Conservation (phyloP, 1,140 invertebrate genomes). For the Papilio machaon region DNA sequence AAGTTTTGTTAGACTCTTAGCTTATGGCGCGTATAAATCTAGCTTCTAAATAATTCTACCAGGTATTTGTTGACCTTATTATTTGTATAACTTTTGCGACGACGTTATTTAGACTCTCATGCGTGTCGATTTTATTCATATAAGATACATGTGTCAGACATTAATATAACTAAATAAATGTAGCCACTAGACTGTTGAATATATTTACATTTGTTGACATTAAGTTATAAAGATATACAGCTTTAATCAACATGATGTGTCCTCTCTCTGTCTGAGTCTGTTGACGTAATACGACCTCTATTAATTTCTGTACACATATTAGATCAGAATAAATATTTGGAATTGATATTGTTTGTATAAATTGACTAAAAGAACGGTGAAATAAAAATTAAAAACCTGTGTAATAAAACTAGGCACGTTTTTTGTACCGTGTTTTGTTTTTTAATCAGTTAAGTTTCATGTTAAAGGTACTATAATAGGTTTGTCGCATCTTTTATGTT, state of each 20-base stretch:
- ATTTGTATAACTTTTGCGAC: neutral
- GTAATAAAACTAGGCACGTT: too few relatives aligned
- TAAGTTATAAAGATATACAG: neutral
- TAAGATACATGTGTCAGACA: neutral
- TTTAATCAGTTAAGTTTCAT: too few relatives aligned
- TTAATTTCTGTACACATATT: slow-evolving; percentile 17
- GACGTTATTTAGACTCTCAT: neutral
- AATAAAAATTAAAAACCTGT: neutral
- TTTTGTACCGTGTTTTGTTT: too few relatives aligned
- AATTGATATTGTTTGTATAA: neutral
- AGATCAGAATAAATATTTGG: neutral
- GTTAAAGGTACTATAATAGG: neutral
- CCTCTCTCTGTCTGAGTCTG: neutral
- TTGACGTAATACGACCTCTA: slow-evolving; percentile 3
- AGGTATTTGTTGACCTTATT: neutral
- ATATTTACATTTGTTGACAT: too few relatives aligned
- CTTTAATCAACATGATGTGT: slow-evolving; percentile 12
- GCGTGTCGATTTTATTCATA: neutral
- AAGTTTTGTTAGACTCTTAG: neutral
- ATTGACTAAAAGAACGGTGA: neutral
- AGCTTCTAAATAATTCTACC: neutral
- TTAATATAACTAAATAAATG: neutral
- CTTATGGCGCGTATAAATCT: neutral
- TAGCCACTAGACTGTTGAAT: neutral
- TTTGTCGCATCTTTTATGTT: neutral